These are phyloP conservation scores for Jacana jacana DNA, from an alignment of 2,113 vertebrate genomes.

Conservation along the genomic window DNA sequence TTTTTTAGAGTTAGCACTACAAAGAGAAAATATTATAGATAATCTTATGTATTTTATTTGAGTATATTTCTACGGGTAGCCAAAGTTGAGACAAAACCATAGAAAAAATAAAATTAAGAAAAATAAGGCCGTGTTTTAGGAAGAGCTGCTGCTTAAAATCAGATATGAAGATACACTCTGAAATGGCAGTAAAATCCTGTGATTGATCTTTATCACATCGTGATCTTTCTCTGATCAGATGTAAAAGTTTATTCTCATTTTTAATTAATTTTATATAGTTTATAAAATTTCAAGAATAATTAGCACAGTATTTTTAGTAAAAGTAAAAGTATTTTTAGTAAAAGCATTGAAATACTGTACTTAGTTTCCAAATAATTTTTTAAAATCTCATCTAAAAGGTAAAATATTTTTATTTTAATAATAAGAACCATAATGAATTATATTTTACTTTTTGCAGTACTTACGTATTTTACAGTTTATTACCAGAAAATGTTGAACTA, in stretches of 20 bases:
- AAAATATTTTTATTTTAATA: neutral
- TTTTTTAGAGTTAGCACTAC: neutral
- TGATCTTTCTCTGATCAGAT: neutral
- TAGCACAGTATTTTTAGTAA: neutral
- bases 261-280: neutral
- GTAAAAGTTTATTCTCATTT: neutral
- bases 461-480: neutral
- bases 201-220: neutral
- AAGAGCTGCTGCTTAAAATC: neutral
- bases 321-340: neutral
- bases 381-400: neutral
- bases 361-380: neutral
- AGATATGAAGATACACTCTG: neutral
- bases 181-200: neutral
- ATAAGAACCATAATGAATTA: neutral
- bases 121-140: neutral
- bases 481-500: neutral
- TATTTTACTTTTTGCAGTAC: neutral
- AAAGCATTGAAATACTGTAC: neutral
- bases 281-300: neutral
- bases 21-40: neutral
- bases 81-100: neutral
- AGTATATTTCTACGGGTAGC: neutral
- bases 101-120: neutral
- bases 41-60: neutral